Base-by-base conservation (phyloP, 2,888 invertebrate species). In the Hemithea aestivaria region DNA sequence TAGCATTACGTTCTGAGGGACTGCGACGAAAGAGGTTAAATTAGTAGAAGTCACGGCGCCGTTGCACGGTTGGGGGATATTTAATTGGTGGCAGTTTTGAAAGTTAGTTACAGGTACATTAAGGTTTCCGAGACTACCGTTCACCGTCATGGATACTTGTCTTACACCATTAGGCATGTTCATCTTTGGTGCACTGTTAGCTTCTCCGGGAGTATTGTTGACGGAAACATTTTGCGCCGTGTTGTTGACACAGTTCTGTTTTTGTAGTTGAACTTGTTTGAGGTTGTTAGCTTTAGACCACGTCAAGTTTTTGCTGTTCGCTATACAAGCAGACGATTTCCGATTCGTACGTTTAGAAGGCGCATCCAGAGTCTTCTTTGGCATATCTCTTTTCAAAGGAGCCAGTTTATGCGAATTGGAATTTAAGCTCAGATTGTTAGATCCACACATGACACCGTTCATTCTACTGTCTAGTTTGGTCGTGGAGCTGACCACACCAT, bases 1-100 rank as follows among this genome's bases (percentile, higher is more conserved):
- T 7, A 90, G 79, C 77, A 90, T 81, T 12, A 90, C 84, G 48
- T 89, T 89, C 45, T 88, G 88, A 32, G 88, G 88, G 35, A 87
- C 76, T 10, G 87, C 77, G 22, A 87, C 78, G 48, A 87, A 84
- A n/a, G 85, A 82, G 27, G 80, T 61, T 51, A 87, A 61, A 56
- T 78, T 80, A 42, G 73, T 76, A n/a, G 80, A 64, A 22, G 75
- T 68, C 5, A 82, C 79, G 2, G 79, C 61, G 23, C 82, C 82
- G 48, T 79, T 84, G 47, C 82, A 81, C 6, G 68, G 66, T 47
- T 81, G 83, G 20, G 76, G 69, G 43, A 85, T 73, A 58, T 82
- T 85, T 25, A 85, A 64, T 60, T 75, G 82, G 51, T 84, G 85
- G 51, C 83, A 83, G 46, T 80, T 87, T 56, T 80, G 82, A 39